Percentiles rank a stretch among this genome's conserved stretches.
Conservation (phyloP, 2,113 vertebrate species). For the Myrmecobius fasciatus region DNA sequence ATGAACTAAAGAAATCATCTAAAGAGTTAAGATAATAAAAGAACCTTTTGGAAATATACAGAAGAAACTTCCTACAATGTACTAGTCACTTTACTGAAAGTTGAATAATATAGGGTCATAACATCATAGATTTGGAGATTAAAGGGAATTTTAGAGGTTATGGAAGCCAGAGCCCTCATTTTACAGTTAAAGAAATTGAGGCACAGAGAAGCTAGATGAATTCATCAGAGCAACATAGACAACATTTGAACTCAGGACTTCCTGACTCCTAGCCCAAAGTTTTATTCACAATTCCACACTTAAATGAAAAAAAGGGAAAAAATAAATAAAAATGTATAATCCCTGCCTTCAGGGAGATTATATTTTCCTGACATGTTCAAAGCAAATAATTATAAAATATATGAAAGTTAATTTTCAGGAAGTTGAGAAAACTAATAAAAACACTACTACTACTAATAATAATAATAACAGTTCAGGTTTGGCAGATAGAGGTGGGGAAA, state of each 20-base stretch:
- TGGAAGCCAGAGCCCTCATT: too few species aligned
- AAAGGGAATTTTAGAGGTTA: neutral
- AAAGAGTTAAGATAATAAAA: conserved; percentile 29
- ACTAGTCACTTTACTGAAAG: neutral
- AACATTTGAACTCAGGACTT: neutral
- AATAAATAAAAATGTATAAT: neutral
- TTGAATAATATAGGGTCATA: neutral
- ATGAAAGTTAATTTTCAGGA: neutral
- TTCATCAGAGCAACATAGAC: neutral
- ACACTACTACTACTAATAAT: too few species aligned
- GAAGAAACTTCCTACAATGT: neutral
- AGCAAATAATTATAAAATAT: neutral
- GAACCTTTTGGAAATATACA: neutral
- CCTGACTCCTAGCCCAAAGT: neutral
- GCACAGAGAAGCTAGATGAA: neutral
- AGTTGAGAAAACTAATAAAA: neutral
- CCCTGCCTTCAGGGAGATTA: neutral
- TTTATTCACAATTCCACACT: neutral
- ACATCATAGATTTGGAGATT: neutral
- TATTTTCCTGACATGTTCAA: neutral
- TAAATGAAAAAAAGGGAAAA: neutral
- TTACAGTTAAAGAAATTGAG: neutral
- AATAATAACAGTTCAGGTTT: neutral
- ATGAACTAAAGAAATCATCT: conserved; percentile 16
- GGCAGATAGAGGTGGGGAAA: neutral